phyloP scores from a whole-genome alignment of 1,140 invertebrate species.

The Nixonia krombeini region DNA sequence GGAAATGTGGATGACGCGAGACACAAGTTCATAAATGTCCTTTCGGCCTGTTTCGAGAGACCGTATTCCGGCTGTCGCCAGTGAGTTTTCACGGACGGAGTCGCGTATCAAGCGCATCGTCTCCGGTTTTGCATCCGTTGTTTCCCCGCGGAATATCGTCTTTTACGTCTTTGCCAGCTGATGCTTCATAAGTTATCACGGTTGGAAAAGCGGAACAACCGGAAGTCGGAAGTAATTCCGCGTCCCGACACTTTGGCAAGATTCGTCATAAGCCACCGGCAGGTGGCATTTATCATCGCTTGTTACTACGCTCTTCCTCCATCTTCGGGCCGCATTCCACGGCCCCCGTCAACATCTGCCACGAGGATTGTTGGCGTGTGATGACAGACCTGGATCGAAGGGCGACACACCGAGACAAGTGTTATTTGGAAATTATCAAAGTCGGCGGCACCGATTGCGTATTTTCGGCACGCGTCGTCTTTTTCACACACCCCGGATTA shows the following conservation, averaged over 20 bases:
- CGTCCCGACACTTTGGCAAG: slow-evolving; percentile 52
- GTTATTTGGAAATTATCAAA: slow-evolving; percentile 28
- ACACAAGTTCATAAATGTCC: slow-evolving; percentile 32
- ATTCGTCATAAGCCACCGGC: slow-evolving; percentile 51
- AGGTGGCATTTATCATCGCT: slow-evolving; percentile 60
- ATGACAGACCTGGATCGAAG: slow-evolving; percentile 32
- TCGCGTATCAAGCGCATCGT: slow-evolving; percentile 20
- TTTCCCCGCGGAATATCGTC: slow-evolving; percentile 21
- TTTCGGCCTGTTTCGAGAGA: slow-evolving; percentile 10
- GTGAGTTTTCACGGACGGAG: slow-evolving; percentile 4
- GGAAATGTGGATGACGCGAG: neutral
- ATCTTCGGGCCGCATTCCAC: slow-evolving; percentile 27
- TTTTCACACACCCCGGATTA: too few species aligned
- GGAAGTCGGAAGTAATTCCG: slow-evolving; percentile 53
- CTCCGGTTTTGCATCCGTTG: slow-evolving; percentile 14
- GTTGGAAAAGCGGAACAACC: slow-evolving; percentile 21
- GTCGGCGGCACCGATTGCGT: neutral
- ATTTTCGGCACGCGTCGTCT: too few species aligned
- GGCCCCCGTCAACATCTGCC: slow-evolving; percentile 47
- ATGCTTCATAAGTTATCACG: slow-evolving; percentile 44
- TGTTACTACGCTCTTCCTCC: slow-evolving; percentile 36
- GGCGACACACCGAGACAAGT: slow-evolving; percentile 8
- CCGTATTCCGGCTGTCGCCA: neutral
- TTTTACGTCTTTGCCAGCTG: slow-evolving; percentile 48
- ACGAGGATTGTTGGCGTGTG: slow-evolving; percentile 28